Evolutionary conservation across 2,888 invertebrate species (phyloP).

Genomic region (Megalurothrips usitatus): DNA sequence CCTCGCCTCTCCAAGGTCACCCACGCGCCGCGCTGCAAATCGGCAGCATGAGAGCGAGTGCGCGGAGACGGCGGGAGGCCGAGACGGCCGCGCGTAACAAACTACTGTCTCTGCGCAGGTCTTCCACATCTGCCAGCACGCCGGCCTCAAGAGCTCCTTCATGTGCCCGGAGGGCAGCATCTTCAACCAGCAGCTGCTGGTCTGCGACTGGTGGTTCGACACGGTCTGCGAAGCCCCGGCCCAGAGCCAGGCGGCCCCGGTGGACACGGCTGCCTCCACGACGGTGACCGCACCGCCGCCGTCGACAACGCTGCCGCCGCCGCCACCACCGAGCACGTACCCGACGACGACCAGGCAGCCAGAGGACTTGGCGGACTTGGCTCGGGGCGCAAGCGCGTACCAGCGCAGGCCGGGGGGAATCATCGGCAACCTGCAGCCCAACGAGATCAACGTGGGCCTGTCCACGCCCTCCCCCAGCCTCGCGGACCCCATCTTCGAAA

Average conservation of each 20-base stretch:
- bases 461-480: neutral
- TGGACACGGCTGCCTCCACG: neutral
- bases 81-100: neutral
- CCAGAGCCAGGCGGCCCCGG: conserved; percentile 39
- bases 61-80: neutral
- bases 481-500: neutral
- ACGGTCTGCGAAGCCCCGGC: conserved; percentile 47
- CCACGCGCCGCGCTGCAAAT: too few species aligned
- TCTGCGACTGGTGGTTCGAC: conserved; percentile 57
- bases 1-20: too few species aligned
- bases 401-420: neutral
- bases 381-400: neutral
- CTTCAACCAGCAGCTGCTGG: conserved; percentile 53
- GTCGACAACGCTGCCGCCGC: neutral
- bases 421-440: neutral
- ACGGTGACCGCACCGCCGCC: neutral
- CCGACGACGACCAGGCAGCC: neutral
- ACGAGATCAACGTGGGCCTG: neutral
- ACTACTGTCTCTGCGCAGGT: conserved; percentile 44
- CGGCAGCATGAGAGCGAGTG: too few species aligned
- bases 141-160: conserved; percentile 50
- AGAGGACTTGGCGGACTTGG: neutral
- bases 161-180: conserved; percentile 54
- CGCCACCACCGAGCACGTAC: neutral
- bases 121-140: conserved; percentile 51